Percentiles rank a stretch among this genome's conserved stretches.
phyloP scores from a whole-genome alignment of 1,140 invertebrate genomes.

The Mizuhopecten yessoensis region DNA sequence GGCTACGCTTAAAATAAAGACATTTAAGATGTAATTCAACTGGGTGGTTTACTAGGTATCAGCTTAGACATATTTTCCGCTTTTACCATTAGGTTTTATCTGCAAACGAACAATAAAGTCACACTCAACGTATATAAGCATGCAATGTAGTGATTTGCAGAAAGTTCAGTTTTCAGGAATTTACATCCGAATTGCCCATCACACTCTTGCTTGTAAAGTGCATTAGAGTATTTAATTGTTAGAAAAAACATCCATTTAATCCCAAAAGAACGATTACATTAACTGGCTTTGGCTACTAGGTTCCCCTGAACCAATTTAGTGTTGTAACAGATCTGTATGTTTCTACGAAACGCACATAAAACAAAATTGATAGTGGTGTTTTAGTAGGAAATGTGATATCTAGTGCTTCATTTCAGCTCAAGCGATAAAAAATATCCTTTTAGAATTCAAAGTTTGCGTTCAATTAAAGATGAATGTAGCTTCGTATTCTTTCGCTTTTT shows the following conservation, averaged over 20 bases:
- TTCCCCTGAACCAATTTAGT: background rate
- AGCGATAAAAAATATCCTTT: background rate
- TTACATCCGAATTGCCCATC: background rate
- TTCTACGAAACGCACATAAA: background rate
- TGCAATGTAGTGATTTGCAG: background rate
- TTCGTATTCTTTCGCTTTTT: background rate
- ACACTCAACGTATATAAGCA: background rate
- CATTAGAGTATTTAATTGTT: background rate
- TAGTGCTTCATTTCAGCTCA: background rate
- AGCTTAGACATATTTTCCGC: background rate
- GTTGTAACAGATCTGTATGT: background rate
- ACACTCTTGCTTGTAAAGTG: slow-evolving; percentile 1
- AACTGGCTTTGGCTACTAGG: background rate
- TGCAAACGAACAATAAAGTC: background rate
- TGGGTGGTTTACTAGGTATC: background rate
- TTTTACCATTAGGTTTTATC: background rate
- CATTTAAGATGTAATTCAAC: no score
- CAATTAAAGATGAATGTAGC: background rate
- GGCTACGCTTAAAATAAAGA: no score
- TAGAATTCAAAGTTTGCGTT: background rate
- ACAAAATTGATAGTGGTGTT: background rate
- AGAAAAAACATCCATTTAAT: background rate
- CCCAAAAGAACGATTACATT: background rate
- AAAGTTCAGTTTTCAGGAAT: background rate
- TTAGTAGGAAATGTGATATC: background rate